Evolutionary conservation across 2,113 vertebrate species (phyloP).

Genomic region (Notiomystis cincta): DNA sequence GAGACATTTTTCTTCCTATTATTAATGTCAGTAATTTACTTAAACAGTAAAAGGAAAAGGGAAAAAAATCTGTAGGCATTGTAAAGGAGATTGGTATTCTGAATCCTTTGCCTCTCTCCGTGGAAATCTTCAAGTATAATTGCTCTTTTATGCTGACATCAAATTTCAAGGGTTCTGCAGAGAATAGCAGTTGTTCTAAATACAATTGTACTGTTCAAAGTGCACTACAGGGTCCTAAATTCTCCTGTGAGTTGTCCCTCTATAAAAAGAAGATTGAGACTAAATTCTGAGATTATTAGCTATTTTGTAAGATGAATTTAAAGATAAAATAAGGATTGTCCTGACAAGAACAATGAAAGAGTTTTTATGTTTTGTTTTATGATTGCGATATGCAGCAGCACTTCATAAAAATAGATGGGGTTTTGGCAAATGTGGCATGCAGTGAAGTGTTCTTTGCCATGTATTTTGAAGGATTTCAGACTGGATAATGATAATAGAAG

Average conservation of each 20-base stretch:
- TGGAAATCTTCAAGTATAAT: slow-evolving; percentile 26
- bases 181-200: slow-evolving; percentile 9
- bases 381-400: background rate
- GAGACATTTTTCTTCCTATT: background rate
- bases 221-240: background rate
- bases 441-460: background rate
- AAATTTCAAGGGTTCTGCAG: slow-evolving; percentile 5
- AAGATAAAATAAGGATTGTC: background rate
- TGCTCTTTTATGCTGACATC: slow-evolving; percentile 2
- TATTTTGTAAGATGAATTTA: background rate
- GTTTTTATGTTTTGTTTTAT: background rate
- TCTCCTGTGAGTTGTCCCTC: background rate
- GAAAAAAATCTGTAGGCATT: background rate
- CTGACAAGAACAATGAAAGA: background rate
- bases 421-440: background rate
- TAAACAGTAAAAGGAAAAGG: background rate
- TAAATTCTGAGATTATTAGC: background rate
- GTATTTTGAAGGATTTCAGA: background rate
- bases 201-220: background rate
- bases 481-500: background rate
- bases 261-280: background rate
- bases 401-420: background rate
- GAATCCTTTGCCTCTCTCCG: slow-evolving; percentile 1
- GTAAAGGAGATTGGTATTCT: background rate
- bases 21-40: background rate